Base-by-base conservation (phyloP, 2,888 invertebrate species). In the Eulithis prunata region DNA sequence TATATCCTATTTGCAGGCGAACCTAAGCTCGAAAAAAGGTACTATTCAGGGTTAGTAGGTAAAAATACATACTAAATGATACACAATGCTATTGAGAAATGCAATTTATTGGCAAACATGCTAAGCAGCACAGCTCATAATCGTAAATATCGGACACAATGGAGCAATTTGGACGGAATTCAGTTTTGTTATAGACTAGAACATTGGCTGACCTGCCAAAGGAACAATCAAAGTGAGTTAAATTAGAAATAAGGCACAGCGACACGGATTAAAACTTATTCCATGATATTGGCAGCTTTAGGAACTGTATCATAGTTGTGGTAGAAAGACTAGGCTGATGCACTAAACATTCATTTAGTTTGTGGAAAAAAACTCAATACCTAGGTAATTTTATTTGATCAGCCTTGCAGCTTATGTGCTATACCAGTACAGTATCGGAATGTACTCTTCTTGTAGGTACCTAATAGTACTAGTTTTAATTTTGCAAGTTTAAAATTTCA, bases 111-210 rank as follows among this genome's bases (percentile, higher is more conserved):
- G 71, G 55, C 71, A 65, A 66, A 56, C 47, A 62, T 68, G 58
- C 62, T 67, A 67, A 63, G 61, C 69, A 69, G 61, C 66, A 68
- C 71, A 77, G 75, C 69, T 76, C 68, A 74, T 66, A 73, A 73
- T 76, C 76, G 78, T 74, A 80, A 41, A 80, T 57, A 66, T 62
- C 49, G 56, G 66, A 81, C 75, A 80, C 77, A 78, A 78, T 78
- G 82, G 84, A 88, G 84, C 83, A 91, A 88, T 90, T 91, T 91
- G 92, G 92, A 93, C 92, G 92, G 92, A 91, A 89, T 86, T 49
- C 80, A 82, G 87, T 89, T 84, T 76, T 84, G 81, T 85, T 82
- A 79, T 82, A 81, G 92, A 91, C 91, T 92, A 91, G 91, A 89
- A 78, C 81, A 81, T 78, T 81, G 74, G 81, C 76, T 78, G 78